Base-by-base conservation (phyloP, 1,140 invertebrate genomes). In the Megathymus violae region DNA sequence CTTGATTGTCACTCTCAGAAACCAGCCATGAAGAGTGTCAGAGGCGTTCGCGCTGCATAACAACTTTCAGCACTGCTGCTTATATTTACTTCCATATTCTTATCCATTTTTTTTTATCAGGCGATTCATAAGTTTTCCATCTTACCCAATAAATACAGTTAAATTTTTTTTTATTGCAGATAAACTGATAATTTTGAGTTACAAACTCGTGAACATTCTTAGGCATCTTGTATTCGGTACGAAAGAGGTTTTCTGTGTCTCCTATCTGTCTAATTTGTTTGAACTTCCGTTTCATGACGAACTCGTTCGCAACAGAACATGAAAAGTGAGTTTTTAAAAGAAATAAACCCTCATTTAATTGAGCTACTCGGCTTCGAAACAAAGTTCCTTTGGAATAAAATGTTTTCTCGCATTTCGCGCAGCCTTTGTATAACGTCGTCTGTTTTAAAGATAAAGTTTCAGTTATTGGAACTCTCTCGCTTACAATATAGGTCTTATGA, bases 321-420 rank as follows among this genome's bases (percentile, higher is more conserved):
- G 13, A 40, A 52, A 40, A 52, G 50, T 40, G 36, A 52, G 34
- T 52, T 40, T 40, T 22, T 38, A n/a, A 52, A 52, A 52, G 50
- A 36, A 52, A 52, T 52, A 52, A 40, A 52, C 34, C 40, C 34
- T 36, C 50, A 52, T 52, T 51, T 52, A 52, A 52, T 52, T 22
- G 31, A 48, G 46, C 27, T 15, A 52, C 36, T 52, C 36, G 7
- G 17, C n/a, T 22, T 15, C 34, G 17, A 52, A 25, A 52, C 34
- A 17, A 25, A 9, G 13, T 25, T 38, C 11, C 51, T 54, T 54
- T 54, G 19, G 10, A 40, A 54, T 54, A 25, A 25, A 36, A 19
- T 51, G 48, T 54, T 54, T 54, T 25, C 13, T 54, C 34, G 34
- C n/a, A 52, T 54, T 54, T 43, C 22, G 10, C 13, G 19, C 3